Base-by-base conservation (phyloP, 2,113 vertebrate genomes). In the Elephantulus edwardii region DNA sequence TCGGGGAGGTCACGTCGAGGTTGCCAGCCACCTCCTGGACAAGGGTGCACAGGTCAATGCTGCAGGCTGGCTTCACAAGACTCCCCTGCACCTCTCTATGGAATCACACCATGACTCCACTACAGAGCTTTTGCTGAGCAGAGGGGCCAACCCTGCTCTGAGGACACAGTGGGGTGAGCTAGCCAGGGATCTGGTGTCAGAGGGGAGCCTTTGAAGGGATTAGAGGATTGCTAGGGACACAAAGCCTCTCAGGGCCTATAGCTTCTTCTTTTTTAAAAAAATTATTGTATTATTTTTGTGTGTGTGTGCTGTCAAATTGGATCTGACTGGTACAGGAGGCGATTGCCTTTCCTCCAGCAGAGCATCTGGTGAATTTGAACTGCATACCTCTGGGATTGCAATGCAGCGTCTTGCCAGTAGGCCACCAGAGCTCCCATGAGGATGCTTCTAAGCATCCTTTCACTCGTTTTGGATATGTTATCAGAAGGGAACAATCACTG, bases 11-110 rank as follows among this genome's bases (percentile, higher is more conserved):
- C 95, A 96, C 14, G 0, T 22, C 2, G 62, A 89, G 0, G 80
- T 96, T 0, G 83, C 89, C 35, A 6, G 66, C 30, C 96, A 91
- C 48, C 96, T 97, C 33, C 89, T 97, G 82, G 95, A 97, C 64
- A 78, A 50, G 1, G 95, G 96, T 0, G 94, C 95, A 0, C 87
- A 93, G 33, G 46, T 95, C 74, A 72, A 96, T 0, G 91, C 93
- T 0, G 8, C 58, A 0, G 96, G 95, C 20, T 95, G 96, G 96
- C 93, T 96, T 2, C 66, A 13, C 46, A 88, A 80, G 71, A 97
- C 95, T 0, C 92, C 97, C 1, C 70, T 97, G 75, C 96, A 97
- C 86, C 77, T 97, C 1, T 96, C 96, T 5, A 16, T 24, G 0
- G 96, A 96, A 24, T 78, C 8, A 3, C 64, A 81, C 5, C 94